Percentiles rank a stretch among this genome's conserved stretches.
These are phyloP conservation scores for Lepidurus packardi DNA, from an alignment of 1,140 invertebrate species.

Conservation along the genomic window DNA sequence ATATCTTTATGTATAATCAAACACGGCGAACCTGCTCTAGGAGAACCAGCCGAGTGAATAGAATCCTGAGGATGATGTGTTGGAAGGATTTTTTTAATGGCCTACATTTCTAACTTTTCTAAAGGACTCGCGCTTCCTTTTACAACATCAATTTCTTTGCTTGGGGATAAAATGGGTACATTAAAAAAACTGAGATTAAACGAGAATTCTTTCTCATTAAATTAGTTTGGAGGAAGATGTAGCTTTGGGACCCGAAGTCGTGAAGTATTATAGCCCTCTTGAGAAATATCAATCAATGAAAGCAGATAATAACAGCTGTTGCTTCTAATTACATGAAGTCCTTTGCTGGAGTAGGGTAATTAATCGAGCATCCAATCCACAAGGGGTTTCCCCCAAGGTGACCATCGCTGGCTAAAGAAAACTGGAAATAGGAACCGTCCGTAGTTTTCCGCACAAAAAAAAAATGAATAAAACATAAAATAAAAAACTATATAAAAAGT, in stretches of 20 bases:
- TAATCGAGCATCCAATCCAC: background rate
- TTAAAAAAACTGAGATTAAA: too few relatives aligned
- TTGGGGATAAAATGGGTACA: too few relatives aligned
- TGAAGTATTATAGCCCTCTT: too few relatives aligned
- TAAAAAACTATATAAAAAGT: background rate
- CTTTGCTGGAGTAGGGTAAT: background rate
- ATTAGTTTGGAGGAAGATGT: too few relatives aligned
- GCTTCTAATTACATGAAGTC: background rate
- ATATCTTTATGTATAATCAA: conserved; percentile 15
- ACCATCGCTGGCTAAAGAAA: background rate
- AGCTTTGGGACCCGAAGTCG: too few relatives aligned
- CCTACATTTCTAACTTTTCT: background rate
- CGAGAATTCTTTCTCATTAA: too few relatives aligned
- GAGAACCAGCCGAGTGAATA: background rate
- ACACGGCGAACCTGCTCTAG: background rate
- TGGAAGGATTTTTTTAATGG: background rate
- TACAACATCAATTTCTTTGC: too few relatives aligned
- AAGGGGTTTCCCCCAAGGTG: background rate
- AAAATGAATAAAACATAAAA: background rate
- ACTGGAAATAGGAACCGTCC: too few relatives aligned
- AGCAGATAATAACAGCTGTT: background rate
- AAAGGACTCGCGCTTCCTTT: background rate
- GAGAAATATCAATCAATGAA: too few relatives aligned
- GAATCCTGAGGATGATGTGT: background rate
- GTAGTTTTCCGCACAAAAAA: too few relatives aligned